phyloP scores from a whole-genome alignment of 2,888 invertebrate genomes.

The Erebia palarica region DNA sequence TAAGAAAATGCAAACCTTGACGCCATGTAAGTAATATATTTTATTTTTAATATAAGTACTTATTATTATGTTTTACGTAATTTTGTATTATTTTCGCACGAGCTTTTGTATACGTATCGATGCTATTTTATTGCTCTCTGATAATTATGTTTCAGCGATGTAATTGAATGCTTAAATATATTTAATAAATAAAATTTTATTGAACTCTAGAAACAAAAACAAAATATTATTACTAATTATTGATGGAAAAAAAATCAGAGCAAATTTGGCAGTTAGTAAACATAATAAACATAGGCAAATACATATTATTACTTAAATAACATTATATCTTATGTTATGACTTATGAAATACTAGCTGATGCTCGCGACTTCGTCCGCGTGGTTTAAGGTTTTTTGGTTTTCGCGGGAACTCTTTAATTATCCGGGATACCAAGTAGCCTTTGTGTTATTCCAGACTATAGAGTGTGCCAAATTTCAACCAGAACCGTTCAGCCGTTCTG shows the following conservation, averaged over 20 bases:
- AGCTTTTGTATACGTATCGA: slow-evolving; percentile 14
- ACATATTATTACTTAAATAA: no score
- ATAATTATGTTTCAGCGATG: slow-evolving; percentile 12
- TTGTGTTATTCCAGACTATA: no score
- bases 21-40: slow-evolving; percentile 43
- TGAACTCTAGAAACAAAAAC: not conserved
- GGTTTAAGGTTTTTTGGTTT: no score
- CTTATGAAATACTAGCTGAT: no score
- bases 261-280: not conserved
- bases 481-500: no score
- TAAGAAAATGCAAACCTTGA: slow-evolving; percentile 34
- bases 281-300: not conserved
- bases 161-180: not conserved
- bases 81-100: slow-evolving; percentile 19
- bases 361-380: no score
- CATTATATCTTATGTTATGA: no score
- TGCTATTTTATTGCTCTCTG: slow-evolving; percentile 21
- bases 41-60: slow-evolving; percentile 33
- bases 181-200: not conserved
- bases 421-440: no score
- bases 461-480: no score
- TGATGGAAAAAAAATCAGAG: not conserved
- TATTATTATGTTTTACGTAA: slow-evolving; percentile 8
- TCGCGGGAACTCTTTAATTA: no score
- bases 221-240: not conserved